These are phyloP conservation scores for Acronicta alni DNA, from an alignment of 2,888 invertebrate species.

Conservation along the genomic window DNA sequence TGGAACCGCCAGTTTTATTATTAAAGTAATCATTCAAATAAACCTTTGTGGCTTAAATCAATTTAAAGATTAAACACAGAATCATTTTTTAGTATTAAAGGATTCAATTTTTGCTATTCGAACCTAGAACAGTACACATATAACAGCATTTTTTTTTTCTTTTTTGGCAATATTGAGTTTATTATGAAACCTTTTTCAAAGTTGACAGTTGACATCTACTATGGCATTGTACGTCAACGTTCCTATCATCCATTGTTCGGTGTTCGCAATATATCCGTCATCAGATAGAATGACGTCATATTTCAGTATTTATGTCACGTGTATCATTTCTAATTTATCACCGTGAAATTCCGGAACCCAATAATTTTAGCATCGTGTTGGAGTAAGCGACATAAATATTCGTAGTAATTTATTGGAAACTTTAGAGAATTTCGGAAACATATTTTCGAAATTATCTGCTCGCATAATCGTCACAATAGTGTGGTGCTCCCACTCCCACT, in stretches of 20 bases:
- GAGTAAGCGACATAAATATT: too few relatives aligned
- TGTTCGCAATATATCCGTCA: conserved; percentile 12
- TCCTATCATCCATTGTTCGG: conserved; percentile 3
- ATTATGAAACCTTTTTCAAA: conserved; percentile 12
- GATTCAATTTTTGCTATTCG: too few relatives aligned
- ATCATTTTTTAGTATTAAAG: too few relatives aligned
- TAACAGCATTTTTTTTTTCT: neutral
- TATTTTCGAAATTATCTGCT: too few relatives aligned
- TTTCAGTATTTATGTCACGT: conserved; percentile 16
- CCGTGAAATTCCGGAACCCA: neutral
- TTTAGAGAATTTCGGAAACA: neutral
- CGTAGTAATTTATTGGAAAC: neutral
- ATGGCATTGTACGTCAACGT: neutral
- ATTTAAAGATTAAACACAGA: too few relatives aligned
- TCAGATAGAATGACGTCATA: conserved; percentile 12
- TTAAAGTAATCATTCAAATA: too few relatives aligned
- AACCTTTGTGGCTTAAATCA: too few relatives aligned
- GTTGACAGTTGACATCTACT: conserved; percentile 1
- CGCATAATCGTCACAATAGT: too few relatives aligned
- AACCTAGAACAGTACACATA: too few relatives aligned
- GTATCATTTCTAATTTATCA: conserved; percentile 20
- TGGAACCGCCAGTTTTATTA: too few relatives aligned
- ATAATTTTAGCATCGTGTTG: neutral
- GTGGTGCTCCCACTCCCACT: too few relatives aligned
- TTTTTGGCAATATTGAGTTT: neutral